Base-by-base conservation (phyloP, 2,888 invertebrate genomes). In the Saturnia japonica region DNA sequence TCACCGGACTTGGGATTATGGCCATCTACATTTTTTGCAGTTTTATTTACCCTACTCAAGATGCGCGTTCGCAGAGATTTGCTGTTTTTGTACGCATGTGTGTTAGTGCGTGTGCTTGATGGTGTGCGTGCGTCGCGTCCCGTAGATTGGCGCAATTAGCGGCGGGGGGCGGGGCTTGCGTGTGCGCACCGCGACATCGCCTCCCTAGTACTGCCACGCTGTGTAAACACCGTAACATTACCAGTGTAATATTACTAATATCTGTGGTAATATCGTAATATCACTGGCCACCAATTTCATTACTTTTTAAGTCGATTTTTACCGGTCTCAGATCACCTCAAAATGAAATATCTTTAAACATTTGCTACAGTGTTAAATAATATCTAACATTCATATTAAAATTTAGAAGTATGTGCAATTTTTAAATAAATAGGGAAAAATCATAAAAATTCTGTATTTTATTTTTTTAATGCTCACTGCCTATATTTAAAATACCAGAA, bases 111-210 rank as follows among this genome's bases (percentile, higher is more conserved):
- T 81, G 81, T 80, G 83, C 80, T 78, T 77, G 85, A 85, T 80
- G 82, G 91, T 88, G 90, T 89, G 91, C 85, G 90, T 88, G 85
- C 82, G 82, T 74, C 74, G 81, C 83, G 79, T 79, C 81, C 79
- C 89, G 84, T 90, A 90, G 93, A 94, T 93, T 94, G 94, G 94
- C 87, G 93, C 93, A 94, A 93, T 93, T 93, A 93, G 90, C 81
- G 78, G 81, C 78, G 83, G 83, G 83, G 88, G 93, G 92, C 90
- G 92, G 88, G 88, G 91, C 90, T 83, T 89, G 90, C 89, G 92
- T 85, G 79, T 79, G 88, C 91, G 90, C 89, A 85, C 82, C 82
- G 88, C 88, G 93, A 93, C 93, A 94, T 91, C 87, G 90, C 91
- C 88, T 60, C 84, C 91, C 28, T 68, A 51, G 40, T 19, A 64